Evolutionary conservation across 2,797 vertebrate genomes (phyloP), one percentile per base, ranked within the genome.

Genomic region (Podarcis lilfordi): DNA sequence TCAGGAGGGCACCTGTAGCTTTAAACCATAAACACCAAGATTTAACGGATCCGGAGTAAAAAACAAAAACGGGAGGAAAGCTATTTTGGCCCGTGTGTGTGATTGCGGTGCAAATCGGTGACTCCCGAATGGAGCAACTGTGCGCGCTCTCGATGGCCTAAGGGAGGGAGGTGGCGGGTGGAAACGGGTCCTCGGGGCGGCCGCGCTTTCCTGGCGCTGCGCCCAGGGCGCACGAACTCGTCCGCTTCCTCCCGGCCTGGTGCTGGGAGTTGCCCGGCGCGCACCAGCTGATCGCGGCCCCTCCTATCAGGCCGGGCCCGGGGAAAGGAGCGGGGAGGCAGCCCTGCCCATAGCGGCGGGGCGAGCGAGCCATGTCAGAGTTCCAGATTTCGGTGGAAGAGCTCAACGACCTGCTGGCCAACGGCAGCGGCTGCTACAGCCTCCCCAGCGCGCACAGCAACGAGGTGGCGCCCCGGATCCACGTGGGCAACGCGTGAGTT

Each of bases 401-500:
- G 89, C 98, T 99, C 87, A 99, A 99, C 96, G 98, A 99, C 94
- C 97, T 99, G 8, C 96, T 99, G 89, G 97, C 98, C 0, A 96
- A 98, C 89, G 97, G 97, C 88, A 98, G 97, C 96, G 98, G 98
- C 92, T 98, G 98, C 91, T 99, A 99, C 97, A 98, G 98, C 95
- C 96, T 99, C 3, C 99, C 99, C 29, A 98, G 98, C 82, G 98
- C 99, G 82, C 98, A 99, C 93, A 99, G 98, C 97, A 98, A 99
- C 97, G 98, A 99, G 97, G 98, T 99, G 92, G 98, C 96, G 95
- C 98, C 98, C 86, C 96, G 98, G 91, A 98, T 99, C 94, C 99
- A 98, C 97, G 96, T 99, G 96, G 99, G 99, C 86, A 99, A 99
- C 97, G 98, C 98, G 98, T 99, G 97, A 99, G 98, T 98, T n/a